Evolutionary conservation across 2,113 vertebrate genomes (phyloP), one percentile per base, ranked within the genome.

Genomic region (Chloropsis cyanopogon): DNA sequence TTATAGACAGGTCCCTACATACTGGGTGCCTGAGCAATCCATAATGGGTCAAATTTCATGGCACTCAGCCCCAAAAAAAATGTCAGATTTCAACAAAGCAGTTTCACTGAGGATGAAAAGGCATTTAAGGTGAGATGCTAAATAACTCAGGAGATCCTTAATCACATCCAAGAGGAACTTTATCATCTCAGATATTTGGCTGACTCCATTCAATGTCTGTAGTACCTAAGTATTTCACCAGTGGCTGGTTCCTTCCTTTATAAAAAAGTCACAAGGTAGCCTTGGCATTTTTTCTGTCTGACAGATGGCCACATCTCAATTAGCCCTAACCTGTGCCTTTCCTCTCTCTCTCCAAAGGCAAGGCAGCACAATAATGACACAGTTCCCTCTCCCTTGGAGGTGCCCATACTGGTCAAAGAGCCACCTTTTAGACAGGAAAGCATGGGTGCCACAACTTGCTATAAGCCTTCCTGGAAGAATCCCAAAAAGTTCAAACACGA

Each of bases 241-340:
- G 5, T 20, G 33, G 33, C 42, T 47, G 47, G 77, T 41, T 91
- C 31, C 41, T 89, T 76, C n/a, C 44, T 18, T 79, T 79, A 72
- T 35, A 68, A 86, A 88, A 83, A 86, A 61, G 61, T 37, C 73
- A 76, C 25, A 46, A 25, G 70, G 65, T 91, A 66, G 70, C 54
- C 46, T 87, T 92, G 87, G 89, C 61, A 46, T 13, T n/a, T 65
- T 66, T 90, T 24, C 70, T 91, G 21, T 60, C 86, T 87, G 86
- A 93, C 96, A 95, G 89, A 89, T 94, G 91, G 84, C 65, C 86
- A 82, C 70, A 68, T 91, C 81, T 87, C 81, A 76, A 84, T 93
- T 42, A 91, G 93, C 49, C 65, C 53, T 35, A 85, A 78, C 73
- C 81, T 84, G 9, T 76, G 80, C 69, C 59, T 87, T 91, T 87